Percentiles rank a stretch among this genome's conserved stretches.
Conservation (phyloP, 92 coral and sea anemone genomes). For the Palythoa caribaeorum region DNA sequence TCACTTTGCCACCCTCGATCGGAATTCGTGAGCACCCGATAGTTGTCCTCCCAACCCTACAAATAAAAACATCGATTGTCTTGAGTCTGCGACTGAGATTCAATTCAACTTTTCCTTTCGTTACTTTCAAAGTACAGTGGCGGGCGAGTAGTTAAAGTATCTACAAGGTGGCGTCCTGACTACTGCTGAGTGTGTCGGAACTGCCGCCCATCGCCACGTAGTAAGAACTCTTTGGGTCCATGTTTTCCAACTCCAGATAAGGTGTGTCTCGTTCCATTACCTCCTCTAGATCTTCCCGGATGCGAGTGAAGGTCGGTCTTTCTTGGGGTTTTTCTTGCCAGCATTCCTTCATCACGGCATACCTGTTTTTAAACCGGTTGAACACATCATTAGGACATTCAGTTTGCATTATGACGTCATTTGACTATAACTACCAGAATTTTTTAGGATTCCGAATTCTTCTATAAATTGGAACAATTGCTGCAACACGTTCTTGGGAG, state of each 20-base stretch:
- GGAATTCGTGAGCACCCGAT: too few relatives aligned
- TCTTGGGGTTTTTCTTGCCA: constrained; percentile 29
- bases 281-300: constrained; percentile 42
- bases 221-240: constrained; percentile 42
- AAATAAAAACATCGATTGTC: too few relatives aligned
- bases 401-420: not conserved
- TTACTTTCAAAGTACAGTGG: not conserved
- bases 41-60: too few relatives aligned
- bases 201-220: constrained; percentile 29
- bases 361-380: not conserved
- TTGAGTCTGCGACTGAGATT: too few relatives aligned
- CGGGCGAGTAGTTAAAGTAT: not conserved
- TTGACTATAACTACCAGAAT: too few relatives aligned
- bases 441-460: too few relatives aligned
- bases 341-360: constrained; percentile 36
- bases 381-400: not conserved
- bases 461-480: too few relatives aligned
- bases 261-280: constrained; percentile 50
- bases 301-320: constrained; percentile 31
- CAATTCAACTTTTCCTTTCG: not conserved
- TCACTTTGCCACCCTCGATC: too few relatives aligned
- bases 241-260: constrained; percentile 37
- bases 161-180: constrained; percentile 1
- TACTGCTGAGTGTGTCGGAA: not conserved
- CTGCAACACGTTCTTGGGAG: too few relatives aligned